Evolutionary conservation across 2,888 invertebrate species (phyloP).

Genomic region (Asteroscopus sphinx): DNA sequence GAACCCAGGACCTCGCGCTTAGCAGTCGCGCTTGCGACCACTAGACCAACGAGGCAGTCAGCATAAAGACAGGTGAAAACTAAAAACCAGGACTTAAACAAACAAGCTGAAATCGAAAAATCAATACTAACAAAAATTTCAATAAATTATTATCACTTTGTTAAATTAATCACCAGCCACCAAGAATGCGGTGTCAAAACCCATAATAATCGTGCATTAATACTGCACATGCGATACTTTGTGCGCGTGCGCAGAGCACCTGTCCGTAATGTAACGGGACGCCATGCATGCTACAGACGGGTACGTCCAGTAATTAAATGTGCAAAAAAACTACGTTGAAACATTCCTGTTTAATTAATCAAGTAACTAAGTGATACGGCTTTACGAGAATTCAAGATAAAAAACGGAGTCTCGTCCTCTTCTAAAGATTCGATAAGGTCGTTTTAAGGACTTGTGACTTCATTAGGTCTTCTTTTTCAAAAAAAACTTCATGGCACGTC

Average conservation of each 20-base stretch:
- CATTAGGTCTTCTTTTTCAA: constrained; percentile 24
- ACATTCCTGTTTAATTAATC: constrained; percentile 65
- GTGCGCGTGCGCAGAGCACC: constrained; percentile 68
- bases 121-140: constrained; percentile 17
- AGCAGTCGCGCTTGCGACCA: no score
- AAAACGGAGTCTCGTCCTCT: constrained; percentile 16
- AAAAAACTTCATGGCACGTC: background rate
- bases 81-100: background rate
- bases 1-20: no score
- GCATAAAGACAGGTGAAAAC: background rate
- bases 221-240: constrained; percentile 48
- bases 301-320: constrained; percentile 51
- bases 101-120: background rate
- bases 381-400: constrained; percentile 34
- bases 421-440: constrained; percentile 25
- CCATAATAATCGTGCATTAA: constrained; percentile 50
- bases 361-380: constrained; percentile 51
- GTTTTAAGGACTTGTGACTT: constrained; percentile 2
- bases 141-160: constrained; percentile 40
- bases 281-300: constrained; percentile 47
- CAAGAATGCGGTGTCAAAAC: constrained; percentile 55
- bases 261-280: constrained; percentile 71
- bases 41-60: no score
- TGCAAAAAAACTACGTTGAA: constrained; percentile 47
- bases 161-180: constrained; percentile 37